Evolutionary conservation across 2,797 vertebrate species (phyloP), one percentile per base, ranked within the genome.

Genomic region (Rhyacichthys aspro): DNA sequence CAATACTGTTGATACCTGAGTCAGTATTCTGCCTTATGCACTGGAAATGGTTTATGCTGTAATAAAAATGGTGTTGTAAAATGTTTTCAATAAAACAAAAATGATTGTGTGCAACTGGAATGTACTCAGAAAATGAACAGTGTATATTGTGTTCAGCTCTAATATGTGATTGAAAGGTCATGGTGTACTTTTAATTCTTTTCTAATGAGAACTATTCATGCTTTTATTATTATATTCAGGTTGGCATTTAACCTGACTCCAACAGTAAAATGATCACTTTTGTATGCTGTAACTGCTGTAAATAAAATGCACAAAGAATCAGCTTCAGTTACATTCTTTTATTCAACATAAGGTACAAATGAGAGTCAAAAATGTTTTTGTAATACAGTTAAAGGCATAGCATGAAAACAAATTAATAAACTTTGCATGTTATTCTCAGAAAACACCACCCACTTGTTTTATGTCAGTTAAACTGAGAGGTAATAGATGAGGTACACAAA

Each of bases 301-400:
- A 78, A 85, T 84, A 86, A 90, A 80, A 42, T 3, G 46, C 65
- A 66, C 7, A 12, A 63, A 1, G 36, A 58, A 32, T 44, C 17
- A 15, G 12, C 72, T 63, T 59, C 14, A 60, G 39, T 67, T 9
- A 57, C 18, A 28, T 71, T 62, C 34, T 81, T 87, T 86, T 79
- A 88, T 82, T 79, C 53, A 67, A 67, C 43, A 60, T 14, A 71
- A 33, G 58, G 23, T 75, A 67, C 69, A 47, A 68, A 68, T 18
- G 55, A 80, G 1, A 46, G 18, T 63, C n/a, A 65, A 71, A 65
- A 72, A 57, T 2, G 17, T 8, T 61, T 47, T 53, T 12, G n/a
- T 45, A 33, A 28, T 18, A 52, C 47, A 10, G 0, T 18, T 41
- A 68, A 72, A 59, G 15, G 39, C 58, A 63, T 10, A 48, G 53